Evolutionary conservation across 2,888 invertebrate species (phyloP), one percentile per base, ranked within the genome.

Genomic region (Automeris io): DNA sequence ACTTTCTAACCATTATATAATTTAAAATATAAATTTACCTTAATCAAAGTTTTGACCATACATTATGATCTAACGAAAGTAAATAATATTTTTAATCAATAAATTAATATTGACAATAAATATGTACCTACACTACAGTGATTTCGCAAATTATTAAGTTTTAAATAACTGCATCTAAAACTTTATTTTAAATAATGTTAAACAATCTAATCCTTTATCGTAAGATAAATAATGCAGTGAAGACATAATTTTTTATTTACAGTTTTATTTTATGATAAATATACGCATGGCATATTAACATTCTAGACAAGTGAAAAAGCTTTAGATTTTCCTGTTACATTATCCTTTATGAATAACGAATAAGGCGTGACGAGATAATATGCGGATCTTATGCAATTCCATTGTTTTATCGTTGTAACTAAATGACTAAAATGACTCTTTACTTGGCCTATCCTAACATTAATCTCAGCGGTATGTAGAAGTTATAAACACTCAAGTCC

Each of bases 311-410:
- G 33, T 33, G 11, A 36, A 18, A 37, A 26, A 33, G 18, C 18
- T 29, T 13, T 38, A 40, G 38, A 40, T 41, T 41, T 33, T 41
- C 37, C 35, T 39, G 23, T 13, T 21, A 33, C 25, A 23, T 35
- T 35, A 37, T 33, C 29, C 33, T 33, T 18, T 31, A 33, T 36
- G 43, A 38, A 43, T 43, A n/a, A 7, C 23, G 18, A 38, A 36
- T 37, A 24, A 37, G 29, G 16, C 29, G 29, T 29, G 16, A 8
- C 3, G 29, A 29, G 29, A 29, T 29, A 29, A 29, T 29, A 29
- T n/a, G n/a, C 29, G 29, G 29, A 29, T 29, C 16, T 16, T 29
- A 16, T 29, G 11, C 8, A 29, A 29, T 29, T 16, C 29, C 29
- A 29, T 29, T 29, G 29, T 29, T 29, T 16, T 16, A 29, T 29